Percentiles rank a stretch among this genome's conserved stretches.
Evolutionary conservation across 2,888 invertebrate species (phyloP).

Genomic region (Aleiodes testaceus): DNA sequence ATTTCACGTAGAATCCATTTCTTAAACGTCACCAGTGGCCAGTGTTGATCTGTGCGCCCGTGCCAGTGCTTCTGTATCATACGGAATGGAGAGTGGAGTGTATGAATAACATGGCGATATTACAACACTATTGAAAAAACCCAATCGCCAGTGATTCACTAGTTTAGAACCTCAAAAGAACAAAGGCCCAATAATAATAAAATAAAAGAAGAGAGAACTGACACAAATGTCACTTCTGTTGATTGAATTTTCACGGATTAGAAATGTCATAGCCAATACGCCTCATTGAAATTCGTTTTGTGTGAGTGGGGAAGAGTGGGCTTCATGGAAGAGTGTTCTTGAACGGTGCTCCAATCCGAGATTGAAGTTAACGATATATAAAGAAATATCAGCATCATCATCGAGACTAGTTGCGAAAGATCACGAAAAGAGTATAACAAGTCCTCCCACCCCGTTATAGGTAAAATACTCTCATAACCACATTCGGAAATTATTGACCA

Average conservation of each 20-base stretch:
- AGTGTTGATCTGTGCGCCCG: conserved; percentile 21
- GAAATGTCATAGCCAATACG: conserved; percentile 54
- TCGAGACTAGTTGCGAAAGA: conserved; percentile 60
- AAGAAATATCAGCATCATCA: conserved; percentile 30
- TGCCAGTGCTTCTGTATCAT: conserved; percentile 9
- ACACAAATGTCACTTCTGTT: conserved; percentile 57
- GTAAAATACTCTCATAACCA: background rate
- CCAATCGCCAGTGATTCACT: conserved; percentile 33
- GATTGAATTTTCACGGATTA: conserved; percentile 49
- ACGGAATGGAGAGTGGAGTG: conserved; percentile 25
- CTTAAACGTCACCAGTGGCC: conserved; percentile 20
- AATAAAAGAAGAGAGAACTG: conserved; percentile 46
- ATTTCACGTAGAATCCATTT: conserved; percentile 23
- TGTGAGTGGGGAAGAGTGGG: conserved; percentile 50
- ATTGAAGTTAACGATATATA: conserved; percentile 34
- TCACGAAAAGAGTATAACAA: conserved; percentile 50
- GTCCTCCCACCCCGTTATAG: conserved; percentile 19
- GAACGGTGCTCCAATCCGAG: conserved; percentile 47
- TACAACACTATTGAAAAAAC: conserved; percentile 47
- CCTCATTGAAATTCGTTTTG: conserved; percentile 48
- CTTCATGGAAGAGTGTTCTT: conserved; percentile 51
- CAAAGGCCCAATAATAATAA: too few species aligned
- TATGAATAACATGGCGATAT: conserved; percentile 57
- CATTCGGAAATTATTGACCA: conserved; percentile 25
- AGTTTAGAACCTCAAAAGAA: conserved; percentile 31